phyloP scores from a whole-genome alignment of 2,797 vertebrate genomes.

The Oreonectes daqikongensis region DNA sequence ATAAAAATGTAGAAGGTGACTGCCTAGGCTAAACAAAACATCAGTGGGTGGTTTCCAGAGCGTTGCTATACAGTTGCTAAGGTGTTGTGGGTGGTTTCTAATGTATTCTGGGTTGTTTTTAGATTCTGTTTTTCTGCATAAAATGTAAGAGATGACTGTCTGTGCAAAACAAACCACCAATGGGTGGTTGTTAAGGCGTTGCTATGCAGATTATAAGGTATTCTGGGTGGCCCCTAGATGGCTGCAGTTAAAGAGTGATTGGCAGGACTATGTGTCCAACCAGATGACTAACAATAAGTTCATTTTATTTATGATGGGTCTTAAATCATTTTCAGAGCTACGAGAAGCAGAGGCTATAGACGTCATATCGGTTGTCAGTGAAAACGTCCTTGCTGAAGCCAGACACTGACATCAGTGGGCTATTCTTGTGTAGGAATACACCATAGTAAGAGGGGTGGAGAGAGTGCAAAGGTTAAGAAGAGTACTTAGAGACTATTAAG shows the following conservation, averaged over 20 bases:
- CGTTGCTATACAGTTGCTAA: neutral
- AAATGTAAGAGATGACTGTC: too few species aligned
- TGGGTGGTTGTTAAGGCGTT: neutral
- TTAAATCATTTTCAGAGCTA: conserved; percentile 2
- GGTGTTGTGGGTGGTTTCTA: neutral
- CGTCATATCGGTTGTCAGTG: conserved; percentile 29
- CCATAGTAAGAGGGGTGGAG: neutral
- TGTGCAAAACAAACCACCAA: neutral
- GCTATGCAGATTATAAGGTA: neutral
- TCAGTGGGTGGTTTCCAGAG: neutral
- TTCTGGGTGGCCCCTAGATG: neutral
- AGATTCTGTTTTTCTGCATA: too few species aligned
- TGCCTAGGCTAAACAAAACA: neutral
- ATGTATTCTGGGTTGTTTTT: too few species aligned
- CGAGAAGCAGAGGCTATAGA: conserved; percentile 4
- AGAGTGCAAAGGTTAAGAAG: conserved; percentile 33
- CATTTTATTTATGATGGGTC: neutral
- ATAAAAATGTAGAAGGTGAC: too few species aligned
- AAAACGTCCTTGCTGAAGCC: conserved; percentile 17
- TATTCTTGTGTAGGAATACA: conserved; percentile 15
- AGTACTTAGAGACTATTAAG: conserved; percentile 37
- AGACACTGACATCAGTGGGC: conserved; percentile 7
- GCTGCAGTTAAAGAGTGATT: neutral
- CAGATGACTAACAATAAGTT: neutral
- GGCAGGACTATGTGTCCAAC: neutral